Conservation (phyloP, 2,113 vertebrate species). For the Cromileptes altivelis region DNA sequence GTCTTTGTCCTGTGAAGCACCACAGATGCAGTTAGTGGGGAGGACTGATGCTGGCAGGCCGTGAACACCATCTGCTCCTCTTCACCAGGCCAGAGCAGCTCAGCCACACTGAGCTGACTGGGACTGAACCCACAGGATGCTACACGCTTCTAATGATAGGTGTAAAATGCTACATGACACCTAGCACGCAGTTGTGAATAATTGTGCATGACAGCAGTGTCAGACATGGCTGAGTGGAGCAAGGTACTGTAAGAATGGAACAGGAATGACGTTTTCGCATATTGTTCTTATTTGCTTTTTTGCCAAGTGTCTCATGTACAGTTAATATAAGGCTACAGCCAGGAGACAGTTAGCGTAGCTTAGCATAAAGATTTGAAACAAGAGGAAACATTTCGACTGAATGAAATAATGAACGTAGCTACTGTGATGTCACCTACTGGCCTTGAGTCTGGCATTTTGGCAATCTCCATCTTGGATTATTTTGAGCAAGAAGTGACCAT, state of each 20-base stretch:
- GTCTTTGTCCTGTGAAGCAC: conserved; percentile 61
- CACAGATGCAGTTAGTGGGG: conserved; percentile 50
- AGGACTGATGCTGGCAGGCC: conserved; percentile 63
- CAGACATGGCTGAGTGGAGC: background rate
- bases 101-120: conserved; percentile 13
- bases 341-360: too few relatives aligned
- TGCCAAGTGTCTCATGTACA: too few relatives aligned
- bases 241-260: background rate
- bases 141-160: conserved; percentile 5
- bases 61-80: conserved; percentile 74
- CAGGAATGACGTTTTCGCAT: background rate
- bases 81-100: conserved; percentile 31
- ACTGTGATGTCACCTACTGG: too few relatives aligned
- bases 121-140: conserved; percentile 5
- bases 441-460: too few relatives aligned
- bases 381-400: too few relatives aligned
- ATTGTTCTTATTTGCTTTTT: background rate
- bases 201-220: background rate
- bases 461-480: too few relatives aligned
- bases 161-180: background rate
- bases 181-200: background rate
- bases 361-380: too few relatives aligned
- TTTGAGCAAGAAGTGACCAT: too few relatives aligned
- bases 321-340: too few relatives aligned
- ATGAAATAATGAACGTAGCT: too few relatives aligned